Evolutionary conservation across 2,888 invertebrate genomes (phyloP), one percentile per base, ranked within the genome.

Genomic region (Drosophila algonquin): DNA sequence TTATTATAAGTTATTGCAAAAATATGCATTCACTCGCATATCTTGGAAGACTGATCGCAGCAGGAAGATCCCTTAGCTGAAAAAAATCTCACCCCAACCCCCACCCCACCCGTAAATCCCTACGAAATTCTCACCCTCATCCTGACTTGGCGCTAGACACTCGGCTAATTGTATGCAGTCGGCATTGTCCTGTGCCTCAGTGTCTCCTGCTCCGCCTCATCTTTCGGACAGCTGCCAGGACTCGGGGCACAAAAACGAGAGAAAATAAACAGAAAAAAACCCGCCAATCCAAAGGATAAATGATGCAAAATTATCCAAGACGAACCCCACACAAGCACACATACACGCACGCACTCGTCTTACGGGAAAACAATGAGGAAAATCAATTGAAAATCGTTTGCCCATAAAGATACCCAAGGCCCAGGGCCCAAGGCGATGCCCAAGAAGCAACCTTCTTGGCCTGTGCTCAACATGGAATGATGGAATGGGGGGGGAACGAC

Each of bases 221-320:
- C 46, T 2, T 44, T n/a, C 24, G 51, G 50, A 45, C 65, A 67
- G 56, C 67, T 67, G 67, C 50, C 27, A 50, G 52, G 21, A 35
- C 35, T 30, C 30, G 44, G 44, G 47, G n/a, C 40, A 47, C 56
- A 68, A 50, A 55, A 67, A 68, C 50, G 35, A 30, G 46, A 57
- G 45, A 35, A 40, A 40, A 62, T 54, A 71, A 63, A 40, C 27
- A 44, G 32, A 44, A 32, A 50, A 72, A 67, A 75, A 59, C 73
- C 71, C 80, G 82, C 80, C 82, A 73, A 62, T 55, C 18, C 50
- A 27, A 71, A 59, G 56, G 55, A 73, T 73, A 79, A 69, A 77
- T 86, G 84, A 84, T 84, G 84, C 84, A 85, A 85, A 84, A 85
- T 77, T 79, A 77, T 73, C 54, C 62, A 79, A 78, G 70, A 76